Evolutionary conservation across 2,113 vertebrate species (phyloP).

Genomic region (Rhynchomys soricoides): DNA sequence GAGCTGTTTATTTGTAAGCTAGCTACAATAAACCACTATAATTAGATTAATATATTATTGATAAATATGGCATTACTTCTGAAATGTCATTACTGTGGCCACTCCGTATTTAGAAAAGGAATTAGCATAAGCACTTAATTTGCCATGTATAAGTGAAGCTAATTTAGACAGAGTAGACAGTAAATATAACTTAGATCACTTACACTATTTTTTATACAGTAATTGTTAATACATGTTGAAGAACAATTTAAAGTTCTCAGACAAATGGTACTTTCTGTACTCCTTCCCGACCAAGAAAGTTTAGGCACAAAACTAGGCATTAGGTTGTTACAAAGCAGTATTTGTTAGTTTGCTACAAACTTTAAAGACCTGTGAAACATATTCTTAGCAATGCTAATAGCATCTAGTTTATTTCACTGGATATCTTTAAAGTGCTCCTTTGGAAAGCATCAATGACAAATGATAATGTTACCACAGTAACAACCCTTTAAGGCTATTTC

Average conservation of each 20-base stretch:
- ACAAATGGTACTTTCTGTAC: not conserved
- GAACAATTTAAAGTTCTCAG: constrained; percentile 29
- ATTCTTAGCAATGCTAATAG: constrained; percentile 33
- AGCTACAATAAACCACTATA: constrained; percentile 89
- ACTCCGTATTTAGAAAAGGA: constrained; percentile 62
- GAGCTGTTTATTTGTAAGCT: constrained; percentile 96
- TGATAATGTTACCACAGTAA: constrained; percentile 35
- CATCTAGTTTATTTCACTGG: constrained; percentile 56
- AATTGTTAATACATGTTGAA: constrained; percentile 16
- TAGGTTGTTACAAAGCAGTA: constrained; percentile 17
- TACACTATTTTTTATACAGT: constrained; percentile 47
- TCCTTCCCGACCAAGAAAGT: constrained; percentile 50
- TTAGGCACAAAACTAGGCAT: constrained; percentile 33
- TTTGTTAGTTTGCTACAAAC: constrained; percentile 21
- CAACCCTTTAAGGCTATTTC: constrained; percentile 42
- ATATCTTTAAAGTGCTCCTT: constrained; percentile 14
- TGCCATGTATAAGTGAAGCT: constrained; percentile 33
- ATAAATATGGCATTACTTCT: constrained; percentile 80
- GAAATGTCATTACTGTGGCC: constrained; percentile 63
- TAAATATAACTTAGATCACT: constrained; percentile 36
- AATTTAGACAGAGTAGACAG: constrained; percentile 4
- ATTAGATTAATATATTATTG: constrained; percentile 88
- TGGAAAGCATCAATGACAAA: constrained; percentile 47
- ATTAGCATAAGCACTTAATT: constrained; percentile 34
- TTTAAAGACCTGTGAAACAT: constrained; percentile 49